Percentiles rank a stretch among this genome's conserved stretches.
Conservation (phyloP, 1,140 invertebrate genomes). For the Leucophenga varia region DNA sequence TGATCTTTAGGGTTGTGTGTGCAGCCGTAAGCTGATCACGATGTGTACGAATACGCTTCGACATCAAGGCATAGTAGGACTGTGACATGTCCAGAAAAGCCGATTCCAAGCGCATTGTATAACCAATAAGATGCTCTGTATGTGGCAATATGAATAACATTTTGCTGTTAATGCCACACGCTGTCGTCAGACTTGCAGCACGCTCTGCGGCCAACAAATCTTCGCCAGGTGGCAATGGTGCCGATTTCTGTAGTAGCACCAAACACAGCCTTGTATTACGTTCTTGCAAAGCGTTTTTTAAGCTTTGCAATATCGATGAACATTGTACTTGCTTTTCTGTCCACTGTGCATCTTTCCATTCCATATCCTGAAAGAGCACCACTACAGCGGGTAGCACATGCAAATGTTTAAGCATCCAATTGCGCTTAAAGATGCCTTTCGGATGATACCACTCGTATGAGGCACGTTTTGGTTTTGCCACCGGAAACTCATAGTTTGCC, state of each 20-base stretch:
- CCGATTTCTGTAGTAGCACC: constrained; percentile 83
- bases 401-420: constrained; percentile 95
- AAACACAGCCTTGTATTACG: constrained; percentile 84
- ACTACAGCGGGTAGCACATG: constrained; percentile 87
- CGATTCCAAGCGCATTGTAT: constrained; percentile 77
- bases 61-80: constrained; percentile 87
- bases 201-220: constrained; percentile 85
- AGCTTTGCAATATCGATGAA: constrained; percentile 82
- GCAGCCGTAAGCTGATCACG: constrained; percentile 87
- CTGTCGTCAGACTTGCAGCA: constrained; percentile 82
- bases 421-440: constrained; percentile 92
- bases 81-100: constrained; percentile 92
- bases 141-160: constrained; percentile 88
- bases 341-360: constrained; percentile 95
- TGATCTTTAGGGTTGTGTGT: constrained; percentile 88
- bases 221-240: constrained; percentile 76
- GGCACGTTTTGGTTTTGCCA: constrained; percentile 85
- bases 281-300: constrained; percentile 65
- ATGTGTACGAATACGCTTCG: constrained; percentile 84
- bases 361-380: constrained; percentile 93
- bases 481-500: constrained; percentile 82
- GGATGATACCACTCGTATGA: constrained; percentile 96
- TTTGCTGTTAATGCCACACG: constrained; percentile 90
- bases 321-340: constrained; percentile 93
- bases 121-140: constrained; percentile 72